Evolutionary conservation across 2,113 vertebrate species (phyloP), one percentile per base, ranked within the genome.

Genomic region (Periophthalmus modestus): DNA sequence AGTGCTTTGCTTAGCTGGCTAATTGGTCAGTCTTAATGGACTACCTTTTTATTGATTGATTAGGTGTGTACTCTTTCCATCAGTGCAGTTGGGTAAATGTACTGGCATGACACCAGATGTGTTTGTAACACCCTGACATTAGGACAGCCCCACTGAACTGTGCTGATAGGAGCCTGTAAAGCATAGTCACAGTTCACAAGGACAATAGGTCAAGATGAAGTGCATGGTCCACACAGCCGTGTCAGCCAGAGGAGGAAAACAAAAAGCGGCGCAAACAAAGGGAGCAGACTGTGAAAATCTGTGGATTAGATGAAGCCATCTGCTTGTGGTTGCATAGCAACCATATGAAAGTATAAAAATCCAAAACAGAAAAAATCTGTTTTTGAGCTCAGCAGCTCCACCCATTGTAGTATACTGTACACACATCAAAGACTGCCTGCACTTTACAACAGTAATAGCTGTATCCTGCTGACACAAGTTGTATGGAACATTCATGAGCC

Each of bases 301-400:
- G 68, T 71, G 69, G 72, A 69, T 74, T 69, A 50, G 0, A 62
- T 66, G 48, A 55, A 73, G 74, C 66, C 6, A 7, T 73, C 68
- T 71, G 73, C 21, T 14, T 50, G 47, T 58, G 28, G 85, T 87
- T 84, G 85, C 77, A 75, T 71, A 82, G 82, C 85, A 84, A 84
- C 85, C 58, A 16, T n/a, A 61, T 59, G 18, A 74, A 71, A 75
- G 82, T 81, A 68, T 43, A 48, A 77, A 74, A 84, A 63, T 46
- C 68, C 68, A 80, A 82, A 75, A 72, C 54, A 58, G 47, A 73
- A 62, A 55, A 62, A 57, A 59, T 43, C 39, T 46, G 54, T 33
- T 58, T 58, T 54, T 82, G 4, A 46, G 54, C 13, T 68, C 24
- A n/a, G n/a, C 63, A 6, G 11, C 52, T 16, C 68, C 50, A 69